A percentile compares a stretch with the other conserved stretches of the same genome.
These are phyloP conservation scores for Abrostola triplasia DNA, from an alignment of 2,888 invertebrate genomes.

Conservation along the genomic window DNA sequence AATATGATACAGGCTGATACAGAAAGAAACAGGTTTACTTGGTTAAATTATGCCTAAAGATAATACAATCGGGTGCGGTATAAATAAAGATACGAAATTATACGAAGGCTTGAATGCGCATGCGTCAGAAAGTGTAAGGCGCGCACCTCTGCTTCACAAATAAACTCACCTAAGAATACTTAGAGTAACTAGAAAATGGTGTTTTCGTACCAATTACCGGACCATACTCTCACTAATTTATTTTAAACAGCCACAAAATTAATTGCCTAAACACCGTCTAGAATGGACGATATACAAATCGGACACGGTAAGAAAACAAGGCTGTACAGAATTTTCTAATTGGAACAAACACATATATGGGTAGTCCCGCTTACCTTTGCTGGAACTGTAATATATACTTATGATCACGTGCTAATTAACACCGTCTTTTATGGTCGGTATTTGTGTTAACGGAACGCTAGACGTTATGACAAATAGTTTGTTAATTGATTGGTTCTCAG, in stretches of 20 bases:
- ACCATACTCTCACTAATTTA: constrained; percentile 34
- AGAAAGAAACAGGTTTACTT: no score
- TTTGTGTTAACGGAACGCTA: constrained; percentile 17
- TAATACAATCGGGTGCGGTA: no score
- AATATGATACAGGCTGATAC: no score
- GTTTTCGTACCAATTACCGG: constrained; percentile 19
- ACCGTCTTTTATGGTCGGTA: constrained; percentile 55
- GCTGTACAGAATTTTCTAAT: constrained; percentile 69
- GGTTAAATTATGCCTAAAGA: no score
- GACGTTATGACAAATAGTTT: constrained; percentile 14
- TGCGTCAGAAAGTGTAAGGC: background rate
- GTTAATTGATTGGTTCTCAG: constrained; percentile 13
- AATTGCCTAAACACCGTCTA: constrained; percentile 1
- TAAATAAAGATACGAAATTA: no score
- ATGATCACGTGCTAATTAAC: constrained; percentile 72
- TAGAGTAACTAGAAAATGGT: constrained; percentile 6
- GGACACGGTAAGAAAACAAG: constrained; percentile 59
- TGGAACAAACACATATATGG: constrained; percentile 69
- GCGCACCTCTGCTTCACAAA: background rate
- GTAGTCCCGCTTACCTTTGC: constrained; percentile 54
- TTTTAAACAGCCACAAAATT: constrained; percentile 38
- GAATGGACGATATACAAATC: constrained; percentile 45
- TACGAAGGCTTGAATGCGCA: no score
- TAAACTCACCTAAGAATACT: background rate
- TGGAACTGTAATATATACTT: constrained; percentile 62